Evolutionary conservation across 2,888 invertebrate species (phyloP).

Genomic region (Oscheius sp.): DNA sequence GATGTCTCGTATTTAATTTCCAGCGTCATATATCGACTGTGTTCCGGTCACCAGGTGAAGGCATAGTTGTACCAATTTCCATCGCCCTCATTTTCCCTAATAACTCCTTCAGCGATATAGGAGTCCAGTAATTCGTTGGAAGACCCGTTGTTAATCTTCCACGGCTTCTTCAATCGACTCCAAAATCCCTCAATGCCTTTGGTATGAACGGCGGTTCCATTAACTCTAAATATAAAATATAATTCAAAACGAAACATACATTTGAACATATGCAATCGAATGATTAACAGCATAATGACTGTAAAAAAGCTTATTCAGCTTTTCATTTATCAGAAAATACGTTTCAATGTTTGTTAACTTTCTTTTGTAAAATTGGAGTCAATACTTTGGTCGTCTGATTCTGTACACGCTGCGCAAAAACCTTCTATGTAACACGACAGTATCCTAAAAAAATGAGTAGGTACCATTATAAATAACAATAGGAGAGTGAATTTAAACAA

Average conservation of each 20-base stretch:
- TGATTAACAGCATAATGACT: not conserved
- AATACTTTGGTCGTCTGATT: not conserved
- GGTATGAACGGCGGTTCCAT: not conserved
- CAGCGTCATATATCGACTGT: no score
- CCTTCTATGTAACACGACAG: not conserved
- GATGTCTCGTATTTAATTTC: no score
- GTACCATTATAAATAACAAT: no score
- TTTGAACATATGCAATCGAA: no score
- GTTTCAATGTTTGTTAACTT: not conserved
- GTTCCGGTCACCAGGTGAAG: no score
- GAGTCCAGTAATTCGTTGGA: not conserved
- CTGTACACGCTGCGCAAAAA: not conserved
- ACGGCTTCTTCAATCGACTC: not conserved
- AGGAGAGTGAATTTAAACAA: not conserved
- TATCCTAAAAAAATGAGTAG: not conserved
- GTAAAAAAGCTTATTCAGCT: not conserved
- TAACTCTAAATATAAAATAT: no score
- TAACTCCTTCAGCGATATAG: not conserved
- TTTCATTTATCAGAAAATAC: not conserved
- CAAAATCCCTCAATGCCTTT: not conserved
- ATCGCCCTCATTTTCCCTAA: not conserved
- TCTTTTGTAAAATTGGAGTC: not conserved
- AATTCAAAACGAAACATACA: no score
- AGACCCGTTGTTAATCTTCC: not conserved
- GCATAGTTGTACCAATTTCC: no score